Percentiles rank a stretch among this genome's conserved stretches.
These are phyloP conservation scores for Nemotelus nigrinus DNA, from an alignment of 2,888 invertebrate genomes.

Conservation along the genomic window DNA sequence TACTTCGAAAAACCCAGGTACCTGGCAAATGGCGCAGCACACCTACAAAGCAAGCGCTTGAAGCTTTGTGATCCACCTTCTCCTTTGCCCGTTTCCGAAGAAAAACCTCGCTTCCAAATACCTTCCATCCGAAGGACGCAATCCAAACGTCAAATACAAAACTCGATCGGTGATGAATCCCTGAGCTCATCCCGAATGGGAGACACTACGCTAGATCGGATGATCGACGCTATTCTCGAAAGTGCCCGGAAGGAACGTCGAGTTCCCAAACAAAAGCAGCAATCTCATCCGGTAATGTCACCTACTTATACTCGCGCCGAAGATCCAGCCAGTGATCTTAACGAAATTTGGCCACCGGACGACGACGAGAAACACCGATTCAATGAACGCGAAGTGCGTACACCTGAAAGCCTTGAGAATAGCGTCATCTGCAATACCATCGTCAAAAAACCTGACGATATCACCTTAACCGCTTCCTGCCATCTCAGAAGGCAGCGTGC, in stretches of 20 bases:
- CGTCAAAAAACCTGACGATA: not conserved
- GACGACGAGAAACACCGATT: conserved; percentile 54
- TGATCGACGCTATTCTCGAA: conserved; percentile 65
- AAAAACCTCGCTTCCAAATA: not conserved
- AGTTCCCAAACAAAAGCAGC: conserved; percentile 53
- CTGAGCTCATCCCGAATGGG: conserved; percentile 63
- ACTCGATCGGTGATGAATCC: conserved; percentile 48
- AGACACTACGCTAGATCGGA: conserved; percentile 62
- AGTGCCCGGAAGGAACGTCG: conserved; percentile 61
- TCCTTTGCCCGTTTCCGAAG: not conserved
- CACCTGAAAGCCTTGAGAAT: conserved; percentile 53
- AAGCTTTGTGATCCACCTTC: conserved; percentile 30
- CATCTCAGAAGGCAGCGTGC: conserved; percentile 60
- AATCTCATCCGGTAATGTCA: conserved; percentile 54
- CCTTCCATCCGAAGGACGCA: not conserved
- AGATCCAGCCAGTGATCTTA: conserved; percentile 64
- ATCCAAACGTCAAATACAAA: not conserved
- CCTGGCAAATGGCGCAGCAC: conserved; percentile 53
- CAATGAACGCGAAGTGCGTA: conserved; percentile 61
- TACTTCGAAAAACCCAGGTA: conserved; percentile 64
- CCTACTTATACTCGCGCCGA: conserved; percentile 63
- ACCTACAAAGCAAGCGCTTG: conserved; percentile 42
- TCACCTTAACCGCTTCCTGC: conserved; percentile 48
- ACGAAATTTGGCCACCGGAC: conserved; percentile 61
- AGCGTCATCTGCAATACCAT: not conserved